Conservation (phyloP, 92 coral and sea anemone genomes). For the Palythoa caribaeorum region DNA sequence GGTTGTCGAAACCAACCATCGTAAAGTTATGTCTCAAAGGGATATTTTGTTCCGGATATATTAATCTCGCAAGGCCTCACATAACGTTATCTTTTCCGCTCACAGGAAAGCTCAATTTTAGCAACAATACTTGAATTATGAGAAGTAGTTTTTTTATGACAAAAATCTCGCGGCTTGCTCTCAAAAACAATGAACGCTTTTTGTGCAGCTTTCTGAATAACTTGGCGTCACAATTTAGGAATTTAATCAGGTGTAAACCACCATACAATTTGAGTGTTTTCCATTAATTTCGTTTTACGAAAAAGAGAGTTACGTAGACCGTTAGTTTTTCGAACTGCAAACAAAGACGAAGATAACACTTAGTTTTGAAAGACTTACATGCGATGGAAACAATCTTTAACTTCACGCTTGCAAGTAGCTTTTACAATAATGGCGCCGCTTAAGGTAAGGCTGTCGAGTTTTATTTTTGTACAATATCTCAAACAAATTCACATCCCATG, state of each 20-base stretch:
- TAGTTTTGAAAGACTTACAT: no score
- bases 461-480: conserved; percentile 27
- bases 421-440: conserved; percentile 1
- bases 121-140: conserved; percentile 9
- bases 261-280: background rate
- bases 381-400: no score
- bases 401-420: background rate
- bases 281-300: no score
- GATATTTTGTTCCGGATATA: conserved; percentile 24
- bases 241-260: background rate
- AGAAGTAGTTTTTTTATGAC: conserved; percentile 5
- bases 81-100: conserved; percentile 25
- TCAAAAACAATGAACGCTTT: background rate
- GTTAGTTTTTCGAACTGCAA: no score
- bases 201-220: background rate
- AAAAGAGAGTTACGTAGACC: no score
- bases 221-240: background rate
- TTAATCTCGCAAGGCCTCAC: background rate
- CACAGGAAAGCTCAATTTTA: conserved; percentile 6
- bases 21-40: background rate
- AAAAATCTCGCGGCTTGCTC: conserved; percentile 11
- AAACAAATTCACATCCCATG: background rate
- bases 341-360: no score
- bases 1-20: background rate
- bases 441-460: background rate